Percentiles rank a stretch among this genome's conserved stretches.
phyloP scores from a whole-genome alignment of 2,113 vertebrate genomes.

The Lepidothrix coronata region DNA sequence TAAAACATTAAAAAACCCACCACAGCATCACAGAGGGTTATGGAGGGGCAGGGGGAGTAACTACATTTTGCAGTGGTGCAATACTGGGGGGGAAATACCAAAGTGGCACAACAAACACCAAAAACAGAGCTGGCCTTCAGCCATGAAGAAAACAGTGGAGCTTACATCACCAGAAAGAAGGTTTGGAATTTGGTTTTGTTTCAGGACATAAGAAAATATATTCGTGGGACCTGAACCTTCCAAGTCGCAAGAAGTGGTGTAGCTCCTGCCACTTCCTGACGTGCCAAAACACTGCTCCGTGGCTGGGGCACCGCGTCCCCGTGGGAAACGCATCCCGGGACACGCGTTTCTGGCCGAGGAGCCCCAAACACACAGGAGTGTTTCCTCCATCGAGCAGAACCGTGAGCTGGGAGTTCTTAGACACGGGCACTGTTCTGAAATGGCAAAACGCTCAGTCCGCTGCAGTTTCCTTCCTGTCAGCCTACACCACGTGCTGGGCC shows the following conservation, averaged over 20 bases:
- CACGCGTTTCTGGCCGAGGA: neutral
- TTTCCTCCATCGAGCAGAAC: neutral
- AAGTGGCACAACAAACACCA: neutral
- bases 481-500: neutral
- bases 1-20: neutral
- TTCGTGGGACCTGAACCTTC: neutral
- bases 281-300: neutral
- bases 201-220: neutral
- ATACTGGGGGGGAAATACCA: neutral
- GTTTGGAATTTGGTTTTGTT: neutral
- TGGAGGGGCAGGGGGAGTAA: neutral
- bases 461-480: neutral
- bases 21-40: neutral
- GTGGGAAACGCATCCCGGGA: neutral
- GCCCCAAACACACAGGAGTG: neutral
- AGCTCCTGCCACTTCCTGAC: neutral
- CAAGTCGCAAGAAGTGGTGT: neutral
- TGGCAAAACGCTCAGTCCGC: neutral
- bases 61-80: neutral
- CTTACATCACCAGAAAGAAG: neutral
- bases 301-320: fast-evolving
- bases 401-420: neutral
- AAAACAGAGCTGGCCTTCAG: neutral
- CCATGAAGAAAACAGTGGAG: neutral
- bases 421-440: neutral